phyloP scores from a whole-genome alignment of 64 coral and sea anemone genomes.

The Montipora cactus region DNA sequence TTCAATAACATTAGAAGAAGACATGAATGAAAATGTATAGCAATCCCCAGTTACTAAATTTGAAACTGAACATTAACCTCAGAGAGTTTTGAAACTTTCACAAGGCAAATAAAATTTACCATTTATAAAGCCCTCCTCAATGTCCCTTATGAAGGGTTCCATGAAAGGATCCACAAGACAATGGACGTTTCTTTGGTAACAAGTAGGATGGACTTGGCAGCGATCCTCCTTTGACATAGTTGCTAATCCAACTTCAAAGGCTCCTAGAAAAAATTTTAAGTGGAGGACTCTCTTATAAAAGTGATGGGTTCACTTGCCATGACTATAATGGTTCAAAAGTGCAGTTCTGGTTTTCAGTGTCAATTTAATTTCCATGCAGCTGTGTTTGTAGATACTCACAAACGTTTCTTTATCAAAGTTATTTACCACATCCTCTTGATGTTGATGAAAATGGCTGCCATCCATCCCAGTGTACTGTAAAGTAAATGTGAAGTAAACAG shows the following conservation, averaged over 20 bases:
- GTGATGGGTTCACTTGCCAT: no score
- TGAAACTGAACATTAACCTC: background rate
- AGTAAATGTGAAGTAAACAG: background rate
- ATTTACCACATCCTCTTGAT: slow-evolving; percentile 4
- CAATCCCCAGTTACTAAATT: no score
- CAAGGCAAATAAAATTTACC: slow-evolving; percentile 21
- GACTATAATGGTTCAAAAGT: no score
- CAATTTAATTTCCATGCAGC: no score
- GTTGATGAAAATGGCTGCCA: slow-evolving; percentile 56
- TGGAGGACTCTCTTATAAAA: background rate
- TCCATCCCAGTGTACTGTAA: slow-evolving; percentile 60
- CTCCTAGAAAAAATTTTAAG: slow-evolving; percentile 14
- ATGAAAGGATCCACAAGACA: slow-evolving; percentile 76
- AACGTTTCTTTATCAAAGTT: background rate
- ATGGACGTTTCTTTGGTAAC: slow-evolving; percentile 60
- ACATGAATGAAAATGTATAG: background rate
- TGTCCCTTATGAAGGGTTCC: slow-evolving; percentile 73
- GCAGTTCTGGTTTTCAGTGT: no score
- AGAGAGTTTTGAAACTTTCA: background rate
- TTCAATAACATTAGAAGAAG: background rate
- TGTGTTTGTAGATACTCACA: no score
- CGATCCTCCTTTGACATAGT: slow-evolving; percentile 72
- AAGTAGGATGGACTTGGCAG: slow-evolving; percentile 59
- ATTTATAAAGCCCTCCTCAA: slow-evolving; percentile 75
- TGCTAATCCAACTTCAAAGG: slow-evolving; percentile 64